Conservation (phyloP, 2,797 vertebrate species). For the Gymnocypris eckloni region DNA sequence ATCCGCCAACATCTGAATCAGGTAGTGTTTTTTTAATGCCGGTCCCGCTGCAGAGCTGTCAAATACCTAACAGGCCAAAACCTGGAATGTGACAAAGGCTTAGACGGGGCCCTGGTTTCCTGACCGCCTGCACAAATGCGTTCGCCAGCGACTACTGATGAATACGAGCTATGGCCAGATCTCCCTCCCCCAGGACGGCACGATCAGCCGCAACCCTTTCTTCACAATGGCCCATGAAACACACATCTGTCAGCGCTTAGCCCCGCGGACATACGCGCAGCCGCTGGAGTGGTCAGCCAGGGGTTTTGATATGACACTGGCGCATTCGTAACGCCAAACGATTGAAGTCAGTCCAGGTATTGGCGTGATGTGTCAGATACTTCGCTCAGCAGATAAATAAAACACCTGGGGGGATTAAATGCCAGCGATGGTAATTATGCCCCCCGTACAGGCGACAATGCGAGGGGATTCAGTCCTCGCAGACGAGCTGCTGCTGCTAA, state of each 20-base stretch:
- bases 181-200: slow-evolving; percentile 69
- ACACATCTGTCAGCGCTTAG: slow-evolving; percentile 68
- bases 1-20: slow-evolving; percentile 54
- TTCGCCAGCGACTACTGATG: slow-evolving; percentile 67
- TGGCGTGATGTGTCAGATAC: slow-evolving; percentile 79
- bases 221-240: slow-evolving; percentile 69
- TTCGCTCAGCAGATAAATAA: slow-evolving; percentile 79
- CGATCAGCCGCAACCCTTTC: slow-evolving; percentile 67
- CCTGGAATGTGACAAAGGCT: slow-evolving; percentile 72
- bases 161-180: slow-evolving; percentile 70
- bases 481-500: slow-evolving; percentile 53
- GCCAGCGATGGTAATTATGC: slow-evolving; percentile 78
- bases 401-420: slow-evolving; percentile 80
- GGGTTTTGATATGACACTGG: slow-evolving; percentile 70
- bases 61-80: slow-evolving; percentile 73
- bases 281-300: slow-evolving; percentile 59
- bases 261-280: slow-evolving; percentile 37
- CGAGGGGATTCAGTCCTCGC: neutral
- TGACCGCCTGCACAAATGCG: slow-evolving; percentile 5
- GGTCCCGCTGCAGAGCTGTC: slow-evolving; percentile 64
- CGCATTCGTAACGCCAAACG: slow-evolving; percentile 70
- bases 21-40: slow-evolving; percentile 41
- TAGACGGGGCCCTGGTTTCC: slow-evolving; percentile 52
- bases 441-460: slow-evolving; percentile 9
- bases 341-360: slow-evolving; percentile 81